These are phyloP conservation scores for Antedon bifida DNA, from an alignment of 35 echinoderm and acorn worm genomes.

Conservation along the genomic window DNA sequence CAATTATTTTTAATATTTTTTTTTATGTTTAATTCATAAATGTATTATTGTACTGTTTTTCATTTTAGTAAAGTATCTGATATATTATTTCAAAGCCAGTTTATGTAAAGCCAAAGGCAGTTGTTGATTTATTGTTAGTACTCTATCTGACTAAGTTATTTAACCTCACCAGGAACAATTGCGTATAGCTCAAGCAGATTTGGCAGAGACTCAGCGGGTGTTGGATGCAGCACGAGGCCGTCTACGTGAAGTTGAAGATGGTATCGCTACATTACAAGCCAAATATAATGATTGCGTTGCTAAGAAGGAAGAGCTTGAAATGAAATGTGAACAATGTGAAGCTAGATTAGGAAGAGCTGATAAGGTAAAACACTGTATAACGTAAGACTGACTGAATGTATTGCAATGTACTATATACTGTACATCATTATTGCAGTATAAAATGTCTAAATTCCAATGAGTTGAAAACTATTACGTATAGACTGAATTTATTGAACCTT, in stretches of 20 bases:
- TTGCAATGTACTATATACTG: not conserved
- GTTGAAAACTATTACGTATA: too few species aligned
- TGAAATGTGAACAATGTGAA: constrained; percentile 80
- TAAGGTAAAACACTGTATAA: constrained; percentile 35
- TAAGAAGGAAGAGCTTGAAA: constrained; percentile 94
- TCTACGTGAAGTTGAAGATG: constrained; percentile 81
- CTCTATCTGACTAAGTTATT: not conserved
- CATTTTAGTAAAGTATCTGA: too few species aligned
- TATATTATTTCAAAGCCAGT: too few species aligned
- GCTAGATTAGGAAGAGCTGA: constrained; percentile 82
- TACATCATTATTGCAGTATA: too few species aligned
- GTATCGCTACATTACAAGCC: constrained; percentile 89
- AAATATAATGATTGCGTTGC: constrained; percentile 92
- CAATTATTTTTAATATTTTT: too few species aligned
- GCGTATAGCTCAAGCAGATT: constrained; percentile 45
- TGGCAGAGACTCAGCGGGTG: constrained; percentile 81
- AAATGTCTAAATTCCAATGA: constrained; percentile 83
- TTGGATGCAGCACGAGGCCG: constrained; percentile 65
- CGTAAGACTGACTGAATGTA: too few species aligned
- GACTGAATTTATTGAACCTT: too few species aligned
- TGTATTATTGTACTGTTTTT: too few species aligned
- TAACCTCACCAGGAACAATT: constrained; percentile 44
- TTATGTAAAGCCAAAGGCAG: too few species aligned
- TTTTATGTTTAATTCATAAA: too few species aligned
- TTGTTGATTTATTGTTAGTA: too few species aligned